Conservation (phyloP, 2,113 vertebrate genomes). For the Festucalex cinctus region DNA sequence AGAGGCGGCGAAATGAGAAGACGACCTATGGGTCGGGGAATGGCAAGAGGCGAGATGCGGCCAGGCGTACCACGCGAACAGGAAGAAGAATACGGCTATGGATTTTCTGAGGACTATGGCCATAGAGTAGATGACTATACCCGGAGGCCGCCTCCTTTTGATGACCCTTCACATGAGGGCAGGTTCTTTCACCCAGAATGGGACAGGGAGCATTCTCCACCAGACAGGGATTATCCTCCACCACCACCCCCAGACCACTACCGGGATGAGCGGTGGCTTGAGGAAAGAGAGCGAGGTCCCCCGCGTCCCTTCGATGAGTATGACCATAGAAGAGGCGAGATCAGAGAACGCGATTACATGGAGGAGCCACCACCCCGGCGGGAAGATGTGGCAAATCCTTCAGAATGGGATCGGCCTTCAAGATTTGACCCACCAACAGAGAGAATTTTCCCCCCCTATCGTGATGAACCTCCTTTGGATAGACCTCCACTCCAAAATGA, state of each 20-base stretch:
- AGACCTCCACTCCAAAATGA: slow-evolving; percentile 35
- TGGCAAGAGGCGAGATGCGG: slow-evolving; percentile 57
- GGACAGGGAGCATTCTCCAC: slow-evolving; percentile 73
- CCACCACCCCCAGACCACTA: slow-evolving; percentile 80
- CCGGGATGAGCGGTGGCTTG: slow-evolving; percentile 81
- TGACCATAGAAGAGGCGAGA: slow-evolving; percentile 77
- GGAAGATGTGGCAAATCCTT: slow-evolving; percentile 71
- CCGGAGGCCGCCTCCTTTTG: slow-evolving; percentile 70
- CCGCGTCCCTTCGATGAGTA: slow-evolving; percentile 80
- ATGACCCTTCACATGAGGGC: slow-evolving; percentile 77
- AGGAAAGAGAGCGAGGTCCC: slow-evolving; percentile 73
- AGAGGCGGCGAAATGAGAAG: slow-evolving; percentile 52
- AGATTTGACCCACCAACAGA: slow-evolving; percentile 52
- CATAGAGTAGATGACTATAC: slow-evolving; percentile 76
- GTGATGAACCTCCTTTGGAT: slow-evolving; percentile 59
- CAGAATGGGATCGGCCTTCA: slow-evolving; percentile 82
- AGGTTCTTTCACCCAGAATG: slow-evolving; percentile 80
- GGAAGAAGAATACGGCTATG: slow-evolving; percentile 49
- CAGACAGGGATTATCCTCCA: slow-evolving; percentile 80
- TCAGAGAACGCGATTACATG: slow-evolving; percentile 82
- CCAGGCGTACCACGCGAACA: slow-evolving; percentile 74
- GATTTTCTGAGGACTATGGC: slow-evolving; percentile 59
- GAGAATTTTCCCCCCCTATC: slow-evolving; percentile 67
- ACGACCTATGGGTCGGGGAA: slow-evolving; percentile 74
- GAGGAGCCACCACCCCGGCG: slow-evolving; percentile 76